These are phyloP conservation scores for Brienomyrus brachyistius DNA, from an alignment of 2,113 vertebrate genomes.

Conservation along the genomic window DNA sequence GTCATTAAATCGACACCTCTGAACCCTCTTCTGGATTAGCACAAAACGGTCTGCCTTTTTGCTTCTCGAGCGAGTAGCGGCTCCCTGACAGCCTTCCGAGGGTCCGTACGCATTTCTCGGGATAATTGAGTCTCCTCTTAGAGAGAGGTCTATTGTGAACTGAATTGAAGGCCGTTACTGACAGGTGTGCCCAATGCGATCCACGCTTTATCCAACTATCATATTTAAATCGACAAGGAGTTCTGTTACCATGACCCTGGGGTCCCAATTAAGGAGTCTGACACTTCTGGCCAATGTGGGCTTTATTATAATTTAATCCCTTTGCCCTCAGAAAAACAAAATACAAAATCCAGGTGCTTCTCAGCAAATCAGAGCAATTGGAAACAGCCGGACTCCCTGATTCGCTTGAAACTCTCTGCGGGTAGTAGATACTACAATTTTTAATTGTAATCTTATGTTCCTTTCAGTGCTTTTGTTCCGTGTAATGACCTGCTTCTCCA, in stretches of 20 bases:
- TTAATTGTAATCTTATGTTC: background rate
- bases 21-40: background rate
- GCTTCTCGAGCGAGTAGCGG: background rate
- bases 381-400: background rate
- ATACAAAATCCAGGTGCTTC: background rate
- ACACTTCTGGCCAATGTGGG: background rate
- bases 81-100: background rate
- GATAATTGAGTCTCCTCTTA: slow-evolving; percentile 12
- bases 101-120: background rate
- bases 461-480: background rate
- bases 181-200: background rate
- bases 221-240: background rate
- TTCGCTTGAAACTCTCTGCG: too few relatives aligned
- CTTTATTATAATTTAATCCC: slow-evolving; percentile 1
- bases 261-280: background rate
- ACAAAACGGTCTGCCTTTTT: background rate
- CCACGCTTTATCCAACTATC: background rate
- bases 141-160: background rate
- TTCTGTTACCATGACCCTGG: background rate
- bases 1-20: background rate
- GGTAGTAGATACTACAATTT: background rate
- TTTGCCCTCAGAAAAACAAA: background rate
- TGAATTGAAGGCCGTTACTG: background rate
- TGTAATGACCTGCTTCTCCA: background rate
- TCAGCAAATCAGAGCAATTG: background rate